A percentile compares a stretch with the other conserved stretches of the same genome.
Conservation (phyloP, 2,888 invertebrate genomes). For the Halictus ligatus region DNA sequence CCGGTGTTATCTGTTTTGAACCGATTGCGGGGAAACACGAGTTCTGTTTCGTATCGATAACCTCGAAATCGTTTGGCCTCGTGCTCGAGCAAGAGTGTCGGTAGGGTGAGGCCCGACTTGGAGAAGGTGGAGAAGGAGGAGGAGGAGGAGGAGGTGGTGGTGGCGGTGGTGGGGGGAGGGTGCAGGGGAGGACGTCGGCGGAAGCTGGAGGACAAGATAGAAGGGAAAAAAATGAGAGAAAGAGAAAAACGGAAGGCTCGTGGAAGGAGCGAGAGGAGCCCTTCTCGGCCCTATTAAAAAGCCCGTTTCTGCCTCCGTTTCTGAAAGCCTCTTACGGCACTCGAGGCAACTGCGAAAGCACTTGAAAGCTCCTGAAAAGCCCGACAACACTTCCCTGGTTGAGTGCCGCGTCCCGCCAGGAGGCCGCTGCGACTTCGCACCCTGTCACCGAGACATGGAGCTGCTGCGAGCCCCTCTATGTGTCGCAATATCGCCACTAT, state of each 20-base stretch:
- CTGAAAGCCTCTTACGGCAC: constrained; percentile 84
- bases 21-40: constrained; percentile 33
- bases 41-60: constrained; percentile 59
- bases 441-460: constrained; percentile 82
- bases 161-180: not conserved
- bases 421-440: constrained; percentile 80
- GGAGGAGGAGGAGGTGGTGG: not conserved
- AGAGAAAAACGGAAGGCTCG: constrained; percentile 28
- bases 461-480: constrained; percentile 59
- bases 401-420: constrained; percentile 82
- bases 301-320: constrained; percentile 84
- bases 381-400: constrained; percentile 83
- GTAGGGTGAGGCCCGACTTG: constrained; percentile 21
- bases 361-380: constrained; percentile 85
- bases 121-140: not conserved
- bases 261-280: constrained; percentile 30
- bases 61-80: constrained; percentile 59
- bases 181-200: constrained; percentile 9
- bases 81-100: constrained; percentile 22
- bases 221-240: constrained; percentile 47
- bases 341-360: constrained; percentile 84
- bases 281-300: constrained; percentile 84
- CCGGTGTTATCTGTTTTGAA: not conserved
- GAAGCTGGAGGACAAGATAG: constrained; percentile 67
- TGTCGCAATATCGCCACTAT: constrained; percentile 80